These are phyloP conservation scores for Chelidonichthys spinosus DNA, from an alignment of 2,797 vertebrate genomes.

Conservation along the genomic window DNA sequence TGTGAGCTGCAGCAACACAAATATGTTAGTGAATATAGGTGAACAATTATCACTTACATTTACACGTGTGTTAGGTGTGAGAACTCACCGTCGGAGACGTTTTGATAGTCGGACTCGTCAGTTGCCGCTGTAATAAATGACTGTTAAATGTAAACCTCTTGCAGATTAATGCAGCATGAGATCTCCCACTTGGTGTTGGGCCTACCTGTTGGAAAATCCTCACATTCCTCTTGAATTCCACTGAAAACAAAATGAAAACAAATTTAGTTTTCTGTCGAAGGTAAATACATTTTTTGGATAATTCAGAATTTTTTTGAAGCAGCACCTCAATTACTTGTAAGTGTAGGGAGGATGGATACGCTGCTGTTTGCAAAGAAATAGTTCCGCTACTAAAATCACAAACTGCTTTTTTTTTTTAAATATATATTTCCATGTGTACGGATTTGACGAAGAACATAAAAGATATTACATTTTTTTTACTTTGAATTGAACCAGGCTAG, in stretches of 20 bases:
- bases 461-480: not conserved
- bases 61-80: not conserved
- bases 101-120: conserved; percentile 39
- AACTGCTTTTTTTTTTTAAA: not conserved
- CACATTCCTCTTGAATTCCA: not conserved
- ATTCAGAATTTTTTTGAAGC: not conserved
- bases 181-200: not conserved
- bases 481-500: not conserved
- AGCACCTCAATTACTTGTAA: not conserved
- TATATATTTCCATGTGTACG: not conserved
- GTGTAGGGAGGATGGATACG: too few species aligned
- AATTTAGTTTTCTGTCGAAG: not conserved
- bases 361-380: not conserved
- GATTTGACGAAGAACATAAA: not conserved
- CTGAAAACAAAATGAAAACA: conserved; percentile 22
- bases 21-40: not conserved
- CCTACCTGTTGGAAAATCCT: conserved; percentile 1
- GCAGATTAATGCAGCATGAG: not conserved
- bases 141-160: too few species aligned
- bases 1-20: not conserved
- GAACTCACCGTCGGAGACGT: conserved; percentile 8
- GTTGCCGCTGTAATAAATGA: not conserved
- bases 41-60: not conserved
- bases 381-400: not conserved
- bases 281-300: not conserved